phyloP scores from a whole-genome alignment of 2,113 vertebrate species.

The Halcyon senegalensis region DNA sequence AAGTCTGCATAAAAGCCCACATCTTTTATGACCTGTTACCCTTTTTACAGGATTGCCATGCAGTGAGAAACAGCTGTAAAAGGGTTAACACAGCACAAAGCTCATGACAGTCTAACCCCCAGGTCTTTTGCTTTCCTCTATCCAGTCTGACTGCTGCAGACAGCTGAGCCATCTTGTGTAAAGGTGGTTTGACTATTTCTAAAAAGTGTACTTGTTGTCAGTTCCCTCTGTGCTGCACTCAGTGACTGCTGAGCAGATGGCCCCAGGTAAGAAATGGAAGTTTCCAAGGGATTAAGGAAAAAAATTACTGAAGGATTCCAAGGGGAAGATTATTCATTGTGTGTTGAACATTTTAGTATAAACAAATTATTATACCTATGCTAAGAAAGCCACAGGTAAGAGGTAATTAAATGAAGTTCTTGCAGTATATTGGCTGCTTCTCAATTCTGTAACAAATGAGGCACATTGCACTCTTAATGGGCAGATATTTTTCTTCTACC shows the following conservation, averaged over 20 bases:
- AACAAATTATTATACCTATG: neutral
- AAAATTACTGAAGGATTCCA: neutral
- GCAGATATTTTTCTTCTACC: neutral
- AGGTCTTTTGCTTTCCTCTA: neutral
- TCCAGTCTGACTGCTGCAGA: neutral
- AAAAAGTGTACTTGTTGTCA: neutral
- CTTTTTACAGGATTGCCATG: neutral
- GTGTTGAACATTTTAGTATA: neutral
- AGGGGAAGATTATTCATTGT: neutral
- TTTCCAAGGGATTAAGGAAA: neutral
- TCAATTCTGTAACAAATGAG: neutral
- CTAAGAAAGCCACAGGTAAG: neutral
- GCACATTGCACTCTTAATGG: neutral
- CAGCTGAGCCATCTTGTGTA: neutral
- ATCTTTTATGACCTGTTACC: neutral
- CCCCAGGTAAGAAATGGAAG: neutral
- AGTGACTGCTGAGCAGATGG: neutral
- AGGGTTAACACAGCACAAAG: neutral
- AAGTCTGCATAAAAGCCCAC: neutral
- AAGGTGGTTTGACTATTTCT: neutral
- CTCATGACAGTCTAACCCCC: neutral
- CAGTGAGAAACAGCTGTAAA: neutral
- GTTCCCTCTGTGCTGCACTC: accelerated
- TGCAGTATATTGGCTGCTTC: neutral
- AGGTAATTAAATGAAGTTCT: neutral